Evolutionary conservation across 2,113 vertebrate genomes (phyloP), one percentile per base, ranked within the genome.

Genomic region (Lepisosteus oculatus): DNA sequence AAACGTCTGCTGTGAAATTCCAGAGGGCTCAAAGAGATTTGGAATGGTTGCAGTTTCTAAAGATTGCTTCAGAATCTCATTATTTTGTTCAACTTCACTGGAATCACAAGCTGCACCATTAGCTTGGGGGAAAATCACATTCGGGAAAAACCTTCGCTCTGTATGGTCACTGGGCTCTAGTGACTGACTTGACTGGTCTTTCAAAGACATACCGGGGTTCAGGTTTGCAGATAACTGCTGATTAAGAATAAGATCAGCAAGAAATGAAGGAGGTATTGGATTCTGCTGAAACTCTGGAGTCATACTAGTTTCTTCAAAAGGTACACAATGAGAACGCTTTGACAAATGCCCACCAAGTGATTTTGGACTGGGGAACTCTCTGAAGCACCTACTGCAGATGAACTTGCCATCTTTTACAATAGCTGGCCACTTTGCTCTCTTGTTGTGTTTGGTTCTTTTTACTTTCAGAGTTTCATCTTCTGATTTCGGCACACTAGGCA

Each of bases 281-380:
- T 85, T 86, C 62, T 92, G 91, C 4, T 91, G 71, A 73, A 93
- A 85, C 74, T 95, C 93, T 68, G 91, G 65, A 76, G 91, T 90
- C 74, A 95, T 86, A 76, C 95, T 94, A 1, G 92, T 86, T 75
- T 93, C 94, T 65, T 94, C 91, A 15, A 95, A 92, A n/a, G 94
- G 92, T 81, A 96, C 98, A 83, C 97, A 99, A 2, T 87, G 85
- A 62, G 92, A 81, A 41, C 96, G 89, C 80, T 97, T 98, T 14
- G 97, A 99, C 71, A 99, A 92, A 83, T 98, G 97, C 67, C 97
- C 97, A 68, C 97, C 97, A 3, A 99, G 92, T 47, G 97, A 99
- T 81, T 95, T 94, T 15, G 96, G 94, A 83, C 95, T 97, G 62
- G 88, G 82, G 81, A 99, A 99, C 74, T 92, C 89, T 83, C 96